These are phyloP conservation scores for Phortica okadai DNA, from an alignment of 2,888 invertebrate species.

Conservation along the genomic window DNA sequence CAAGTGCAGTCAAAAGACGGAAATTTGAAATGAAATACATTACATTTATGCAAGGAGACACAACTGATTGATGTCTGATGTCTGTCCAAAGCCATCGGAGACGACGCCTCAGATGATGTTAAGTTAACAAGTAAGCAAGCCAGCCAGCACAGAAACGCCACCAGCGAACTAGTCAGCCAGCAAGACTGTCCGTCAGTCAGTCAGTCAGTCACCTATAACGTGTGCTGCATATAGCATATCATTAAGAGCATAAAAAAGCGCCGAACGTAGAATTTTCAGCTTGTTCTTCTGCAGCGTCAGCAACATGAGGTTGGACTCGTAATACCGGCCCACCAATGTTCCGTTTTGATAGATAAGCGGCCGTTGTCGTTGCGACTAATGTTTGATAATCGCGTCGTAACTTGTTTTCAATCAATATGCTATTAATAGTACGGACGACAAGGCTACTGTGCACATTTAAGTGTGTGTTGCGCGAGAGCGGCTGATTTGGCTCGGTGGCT, in stretches of 20 bases:
- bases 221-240: constrained; percentile 28
- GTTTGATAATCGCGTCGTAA: constrained; percentile 26
- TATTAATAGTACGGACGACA: background rate
- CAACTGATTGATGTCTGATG: background rate
- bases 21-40: constrained; percentile 25
- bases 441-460: background rate
- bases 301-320: background rate
- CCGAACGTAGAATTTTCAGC: background rate
- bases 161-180: background rate
- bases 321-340: constrained; percentile 12
- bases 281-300: background rate
- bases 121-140: background rate
- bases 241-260: constrained; percentile 10
- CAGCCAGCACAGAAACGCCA: background rate
- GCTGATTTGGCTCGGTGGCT: background rate
- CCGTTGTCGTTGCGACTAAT: constrained; percentile 21
- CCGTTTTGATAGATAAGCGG: constrained; percentile 28
- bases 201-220: constrained; percentile 4
- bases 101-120: background rate
- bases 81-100: background rate
- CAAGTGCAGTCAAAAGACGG: constrained; percentile 15
- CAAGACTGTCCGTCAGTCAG: background rate
- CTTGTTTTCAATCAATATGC: constrained; percentile 17
- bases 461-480: background rate
- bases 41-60: constrained; percentile 22